Conservation (phyloP, 2,888 invertebrate genomes). For the Meteorus colon region DNA sequence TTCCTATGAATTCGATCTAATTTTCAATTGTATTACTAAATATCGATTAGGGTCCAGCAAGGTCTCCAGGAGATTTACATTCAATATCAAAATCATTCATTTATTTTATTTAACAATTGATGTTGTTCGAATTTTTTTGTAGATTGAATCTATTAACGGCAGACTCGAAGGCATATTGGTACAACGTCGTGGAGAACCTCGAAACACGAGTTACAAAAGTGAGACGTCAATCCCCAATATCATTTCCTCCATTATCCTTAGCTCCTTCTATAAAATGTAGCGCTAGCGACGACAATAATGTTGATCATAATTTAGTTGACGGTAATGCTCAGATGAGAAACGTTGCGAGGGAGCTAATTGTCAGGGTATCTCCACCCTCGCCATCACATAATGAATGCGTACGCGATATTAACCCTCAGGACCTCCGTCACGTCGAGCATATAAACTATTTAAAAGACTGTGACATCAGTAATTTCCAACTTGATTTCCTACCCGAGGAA, state of each 20-base stretch:
- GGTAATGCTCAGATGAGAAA: constrained; percentile 12
- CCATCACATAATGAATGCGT: constrained; percentile 30
- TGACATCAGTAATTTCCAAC: constrained; percentile 20
- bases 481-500: constrained; percentile 11
- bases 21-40: too few species aligned
- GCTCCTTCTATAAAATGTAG: constrained; percentile 43
- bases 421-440: not conserved
- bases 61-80: too few species aligned
- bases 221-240: constrained; percentile 55
- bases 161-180: constrained; percentile 60
- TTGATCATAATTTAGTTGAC: constrained; percentile 31
- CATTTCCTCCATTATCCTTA: constrained; percentile 44
- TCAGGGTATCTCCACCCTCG: constrained; percentile 48
- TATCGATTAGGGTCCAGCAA: too few species aligned
- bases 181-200: constrained; percentile 57
- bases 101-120: too few species aligned
- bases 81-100: too few species aligned
- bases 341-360: constrained; percentile 45
- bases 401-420: not conserved
- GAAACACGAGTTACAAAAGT: constrained; percentile 59
- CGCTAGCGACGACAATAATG: constrained; percentile 32
- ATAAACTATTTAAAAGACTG: constrained; percentile 23
- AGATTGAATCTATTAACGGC: constrained; percentile 61
- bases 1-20: too few species aligned
- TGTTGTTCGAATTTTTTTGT: not conserved